Evolutionary conservation across 2,888 invertebrate genomes (phyloP).

Genomic region (Cerceris rybyensis): DNA sequence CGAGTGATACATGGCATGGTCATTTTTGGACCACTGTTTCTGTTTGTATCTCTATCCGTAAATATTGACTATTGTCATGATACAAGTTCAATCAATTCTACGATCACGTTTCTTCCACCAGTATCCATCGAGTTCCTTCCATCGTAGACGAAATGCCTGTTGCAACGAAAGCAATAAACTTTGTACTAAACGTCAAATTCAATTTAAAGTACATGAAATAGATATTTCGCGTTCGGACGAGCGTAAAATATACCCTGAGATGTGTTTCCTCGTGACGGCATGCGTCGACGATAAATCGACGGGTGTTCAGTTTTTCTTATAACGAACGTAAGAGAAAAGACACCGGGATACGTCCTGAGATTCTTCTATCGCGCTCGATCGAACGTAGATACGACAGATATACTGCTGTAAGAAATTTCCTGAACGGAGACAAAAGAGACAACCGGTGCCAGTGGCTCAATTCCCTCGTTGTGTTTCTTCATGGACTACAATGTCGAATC

Average conservation of each 20-base stretch:
- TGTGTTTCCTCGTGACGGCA: conserved; percentile 33
- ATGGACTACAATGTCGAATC: background rate
- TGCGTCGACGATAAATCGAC: conserved; percentile 41
- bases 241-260: conserved; percentile 29
- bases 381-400: conserved; percentile 33
- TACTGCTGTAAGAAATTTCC: conserved; percentile 8
- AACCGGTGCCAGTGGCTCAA: conserved; percentile 1
- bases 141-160: too few species aligned
- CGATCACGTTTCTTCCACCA: too few species aligned
- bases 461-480: conserved; percentile 19
- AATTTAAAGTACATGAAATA: background rate
- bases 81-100: too few species aligned
- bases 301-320: conserved; percentile 48
- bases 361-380: conserved; percentile 50
- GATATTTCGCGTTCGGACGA: conserved; percentile 20
- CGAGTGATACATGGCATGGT: too few species aligned
- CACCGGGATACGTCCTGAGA: conserved; percentile 41
- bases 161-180: background rate
- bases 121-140: too few species aligned
- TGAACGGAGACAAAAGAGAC: conserved; percentile 16
- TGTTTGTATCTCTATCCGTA: too few species aligned
- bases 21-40: too few species aligned
- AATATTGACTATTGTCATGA: too few species aligned
- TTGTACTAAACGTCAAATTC: background rate
- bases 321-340: conserved; percentile 13